Evolutionary conservation across 2,888 invertebrate genomes (phyloP).

Genomic region (Fabriciana adippe): DNA sequence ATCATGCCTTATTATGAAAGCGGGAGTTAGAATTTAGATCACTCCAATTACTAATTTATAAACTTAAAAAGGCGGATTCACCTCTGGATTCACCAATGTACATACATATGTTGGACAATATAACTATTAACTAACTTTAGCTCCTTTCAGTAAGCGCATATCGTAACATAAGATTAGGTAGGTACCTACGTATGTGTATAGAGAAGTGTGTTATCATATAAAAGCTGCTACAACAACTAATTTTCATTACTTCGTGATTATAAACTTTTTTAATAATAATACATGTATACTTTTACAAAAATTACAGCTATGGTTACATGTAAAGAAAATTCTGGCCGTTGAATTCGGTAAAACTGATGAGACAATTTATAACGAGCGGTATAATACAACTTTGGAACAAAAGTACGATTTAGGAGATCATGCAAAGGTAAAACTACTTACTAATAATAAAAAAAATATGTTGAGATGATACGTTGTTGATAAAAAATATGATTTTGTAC

Average conservation of each 20-base stretch:
- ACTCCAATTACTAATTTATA: too few species aligned
- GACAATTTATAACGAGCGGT: slow-evolving; percentile 57
- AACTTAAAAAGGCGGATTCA: too few species aligned
- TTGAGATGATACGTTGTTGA: not conserved
- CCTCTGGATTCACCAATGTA: too few species aligned
- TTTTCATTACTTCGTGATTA: not conserved
- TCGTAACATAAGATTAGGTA: too few species aligned
- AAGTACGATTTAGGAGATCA: slow-evolving; percentile 79
- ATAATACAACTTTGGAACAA: slow-evolving; percentile 76
- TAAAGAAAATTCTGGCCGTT: slow-evolving; percentile 53
- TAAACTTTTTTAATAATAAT: not conserved
- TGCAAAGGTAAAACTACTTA: slow-evolving; percentile 62
- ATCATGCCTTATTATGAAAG: too few species aligned
- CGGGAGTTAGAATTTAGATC: too few species aligned
- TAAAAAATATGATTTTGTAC: not conserved
- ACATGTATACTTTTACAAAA: not conserved
- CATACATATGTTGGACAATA: too few species aligned
- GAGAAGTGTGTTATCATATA: too few species aligned
- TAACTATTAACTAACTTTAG: too few species aligned
- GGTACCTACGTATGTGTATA: too few species aligned
- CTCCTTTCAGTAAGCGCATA: too few species aligned
- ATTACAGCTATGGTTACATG: slow-evolving; percentile 54
- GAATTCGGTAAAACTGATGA: slow-evolving; percentile 64
- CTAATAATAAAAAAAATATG: not conserved
- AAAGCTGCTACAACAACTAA: too few species aligned